Base-by-base conservation (phyloP, 1,140 invertebrate species). In the Drosophila kohkoa region DNA sequence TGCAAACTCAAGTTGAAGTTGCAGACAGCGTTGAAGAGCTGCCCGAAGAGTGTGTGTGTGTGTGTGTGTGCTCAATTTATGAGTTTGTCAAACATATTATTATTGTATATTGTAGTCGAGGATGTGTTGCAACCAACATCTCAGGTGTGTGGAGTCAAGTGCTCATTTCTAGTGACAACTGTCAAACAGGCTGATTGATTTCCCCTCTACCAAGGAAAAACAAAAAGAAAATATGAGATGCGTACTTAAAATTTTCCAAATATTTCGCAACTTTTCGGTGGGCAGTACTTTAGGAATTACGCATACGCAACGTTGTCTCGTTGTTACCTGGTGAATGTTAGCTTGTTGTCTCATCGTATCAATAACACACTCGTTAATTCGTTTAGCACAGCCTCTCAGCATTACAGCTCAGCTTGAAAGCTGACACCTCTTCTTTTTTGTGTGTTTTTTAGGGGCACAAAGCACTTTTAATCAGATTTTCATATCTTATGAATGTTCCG, bases 291-390 rank as follows among this genome's bases (percentile, higher is more conserved):
- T 8, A 0, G 6, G 54, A 10, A 65, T 55, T 35, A 65, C 59
- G 60, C 69, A 76, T 72, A 72, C 60, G 73, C 59, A 16, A 5
- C 15, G 43, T 70, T 63, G 43, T 43, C 51, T 62, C 43, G 8
- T 3, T 55, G 25, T 15, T 16, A n/a, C 20, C 28, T 0, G 13
- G 48, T 87, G 79, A 82, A 83, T 55, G 16, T 30, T 25, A 13
- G 13, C 4, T 3, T 45, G 43, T 46, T 15, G 25, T 28, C 35
- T 1, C 30, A 57, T 88, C 30, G 60, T 88, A 88, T 88, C 83
- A 80, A 83, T 88, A 75, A 80, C 80, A 64, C 51, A 78, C 64
- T 83, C 85, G 83, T 89, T 88, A 88, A 88, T 88, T 83, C 71
- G 85, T 81, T 89, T 78, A 83, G 43, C 38, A 46, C 38, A 48